A percentile compares a stretch with the other conserved stretches of the same genome.
Evolutionary conservation across 2,113 vertebrate species (phyloP).

Genomic region (Rafetus swinhoei): DNA sequence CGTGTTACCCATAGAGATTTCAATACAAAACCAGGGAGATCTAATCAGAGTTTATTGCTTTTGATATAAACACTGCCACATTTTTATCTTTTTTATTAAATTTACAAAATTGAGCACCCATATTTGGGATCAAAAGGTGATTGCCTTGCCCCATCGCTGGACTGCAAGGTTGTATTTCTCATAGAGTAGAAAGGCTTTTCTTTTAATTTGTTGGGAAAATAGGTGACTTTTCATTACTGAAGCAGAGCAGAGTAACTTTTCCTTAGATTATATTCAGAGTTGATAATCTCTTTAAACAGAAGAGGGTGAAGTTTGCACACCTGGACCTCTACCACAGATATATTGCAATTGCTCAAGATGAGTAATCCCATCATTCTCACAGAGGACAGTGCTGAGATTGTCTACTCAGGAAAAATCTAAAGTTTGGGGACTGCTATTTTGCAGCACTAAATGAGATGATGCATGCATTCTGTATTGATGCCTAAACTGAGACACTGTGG

Average conservation of each 20-base stretch:
- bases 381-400: constrained; percentile 34
- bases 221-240: constrained; percentile 73
- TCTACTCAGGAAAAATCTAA: constrained; percentile 19
- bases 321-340: constrained; percentile 66
- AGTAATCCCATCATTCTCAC: constrained; percentile 77
- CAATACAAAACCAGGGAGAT: constrained; percentile 71
- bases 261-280: constrained; percentile 81
- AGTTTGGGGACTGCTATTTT: neutral
- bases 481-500: accelerated
- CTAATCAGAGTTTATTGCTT: constrained; percentile 93
- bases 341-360: constrained; percentile 48
- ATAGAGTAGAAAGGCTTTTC: constrained; percentile 88
- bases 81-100: constrained; percentile 86
- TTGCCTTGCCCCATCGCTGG: constrained; percentile 61
- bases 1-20: constrained; percentile 55
- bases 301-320: constrained; percentile 72
- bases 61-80: constrained; percentile 80
- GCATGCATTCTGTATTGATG: accelerated
- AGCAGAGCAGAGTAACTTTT: constrained; percentile 78
- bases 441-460: neutral
- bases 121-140: constrained; percentile 83
- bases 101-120: constrained; percentile 82
- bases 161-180: constrained; percentile 68
- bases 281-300: constrained; percentile 86
- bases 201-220: constrained; percentile 80